Evolutionary conservation across 2,888 invertebrate species (phyloP), one percentile per base, ranked within the genome.

Genomic region (Ochropleura plecta): DNA sequence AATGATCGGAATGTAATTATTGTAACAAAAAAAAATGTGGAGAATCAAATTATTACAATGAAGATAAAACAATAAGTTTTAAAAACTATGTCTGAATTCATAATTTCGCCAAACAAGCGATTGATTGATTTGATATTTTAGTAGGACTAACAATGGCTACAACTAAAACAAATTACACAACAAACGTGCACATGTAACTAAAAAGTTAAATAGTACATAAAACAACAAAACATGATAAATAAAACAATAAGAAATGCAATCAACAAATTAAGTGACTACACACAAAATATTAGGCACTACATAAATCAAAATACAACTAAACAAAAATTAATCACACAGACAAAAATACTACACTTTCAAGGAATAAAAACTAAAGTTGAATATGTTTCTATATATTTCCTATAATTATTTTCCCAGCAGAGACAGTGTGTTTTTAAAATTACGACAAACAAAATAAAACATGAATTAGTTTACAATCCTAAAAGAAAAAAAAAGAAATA

Each of bases 21-120:
- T 30, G 30, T 2, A 30, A 30, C 30, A 30, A 30, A 30, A 30
- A 30, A 30, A 30, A 30, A 30, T 3, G 30, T 30, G 30, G 30
- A 30, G 30, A 51, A 51, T 3, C 3, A n/a, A 51, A n/a, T 18
- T 3, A 51, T 18, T n/a, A n/a, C 51, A n/a, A 16, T 49, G 16
- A 16, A 30, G 30, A 16, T 42, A n/a, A 12, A 40, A 48, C 12
- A 3, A 16, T 46, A 6, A 0, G 46, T 44, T 55, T 44, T 14
- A 46, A 14, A 7, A 10, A 44, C 30, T 2, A n/a, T 20, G 14
- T 53, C 14, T 0, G 67, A 78, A 81, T 82, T 78, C 78, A 70
- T 82, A 82, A 82, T 68, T 85, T 40, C 46, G 59, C 20, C 2
- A 7, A 44, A 62, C 42, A 72, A 72, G 66, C 53, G 30, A 30